phyloP scores from a whole-genome alignment of 92 coral and sea anemone genomes.

The Porites rus region DNA sequence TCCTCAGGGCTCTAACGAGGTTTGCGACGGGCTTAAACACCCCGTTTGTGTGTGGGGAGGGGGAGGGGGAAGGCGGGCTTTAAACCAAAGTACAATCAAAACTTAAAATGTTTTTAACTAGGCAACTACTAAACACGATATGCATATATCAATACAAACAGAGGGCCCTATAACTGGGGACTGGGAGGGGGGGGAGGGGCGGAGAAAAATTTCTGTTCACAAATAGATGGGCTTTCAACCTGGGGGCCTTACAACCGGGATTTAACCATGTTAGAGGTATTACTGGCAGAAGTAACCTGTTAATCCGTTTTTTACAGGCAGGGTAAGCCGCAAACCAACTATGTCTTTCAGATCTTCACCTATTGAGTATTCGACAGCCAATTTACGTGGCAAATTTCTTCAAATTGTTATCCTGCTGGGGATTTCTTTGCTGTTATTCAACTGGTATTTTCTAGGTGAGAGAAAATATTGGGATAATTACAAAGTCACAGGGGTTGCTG shows the following conservation, averaged over 20 bases:
- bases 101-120: background rate
- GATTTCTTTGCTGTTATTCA: background rate
- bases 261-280: no score
- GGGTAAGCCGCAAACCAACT: background rate
- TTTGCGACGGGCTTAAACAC: no score
- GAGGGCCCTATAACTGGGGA: no score
- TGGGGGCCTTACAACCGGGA: no score
- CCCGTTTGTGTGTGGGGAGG: no score
- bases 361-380: background rate
- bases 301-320: background rate
- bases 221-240: no score
- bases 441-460: slow-evolving; percentile 11
- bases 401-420: background rate
- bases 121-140: no score
- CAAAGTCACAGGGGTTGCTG: background rate
- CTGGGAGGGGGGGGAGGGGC: no score
- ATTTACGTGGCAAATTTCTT: background rate
- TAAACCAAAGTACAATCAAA: background rate
- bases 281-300: background rate
- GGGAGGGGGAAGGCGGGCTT: no score
- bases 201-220: no score
- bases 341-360: background rate
- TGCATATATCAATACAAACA: no score
- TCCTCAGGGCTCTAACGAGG: no score
- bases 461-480: background rate